phyloP scores from a whole-genome alignment of 2,888 invertebrate species.

The Rotaria sp. region DNA sequence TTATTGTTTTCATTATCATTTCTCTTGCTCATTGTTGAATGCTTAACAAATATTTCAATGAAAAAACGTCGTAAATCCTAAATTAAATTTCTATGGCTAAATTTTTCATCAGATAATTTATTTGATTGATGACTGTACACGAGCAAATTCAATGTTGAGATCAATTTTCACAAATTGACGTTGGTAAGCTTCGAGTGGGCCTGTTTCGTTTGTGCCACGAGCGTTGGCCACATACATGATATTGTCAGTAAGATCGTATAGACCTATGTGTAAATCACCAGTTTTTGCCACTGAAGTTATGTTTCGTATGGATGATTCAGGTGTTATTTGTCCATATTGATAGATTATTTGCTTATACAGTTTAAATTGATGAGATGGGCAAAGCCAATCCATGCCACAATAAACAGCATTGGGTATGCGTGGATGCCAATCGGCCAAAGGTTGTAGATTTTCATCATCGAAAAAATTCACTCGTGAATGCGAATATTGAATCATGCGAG shows the following conservation, averaged over 20 bases:
- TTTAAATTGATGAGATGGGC: slow-evolving; percentile 20
- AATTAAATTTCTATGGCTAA: no score
- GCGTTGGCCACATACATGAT: slow-evolving; percentile 37
- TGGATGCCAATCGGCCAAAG: slow-evolving; percentile 40
- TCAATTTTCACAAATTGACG: slow-evolving; percentile 30
- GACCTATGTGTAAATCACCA: slow-evolving; percentile 29
- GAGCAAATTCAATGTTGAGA: slow-evolving; percentile 21
- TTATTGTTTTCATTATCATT: no score
- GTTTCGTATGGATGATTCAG: slow-evolving; percentile 32
- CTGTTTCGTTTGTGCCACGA: slow-evolving; percentile 34
- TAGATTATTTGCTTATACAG: slow-evolving; percentile 22
- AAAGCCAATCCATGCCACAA: slow-evolving; percentile 40
- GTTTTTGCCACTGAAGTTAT: slow-evolving; percentile 37
- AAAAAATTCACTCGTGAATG: slow-evolving; percentile 37
- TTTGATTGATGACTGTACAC: not conserved
- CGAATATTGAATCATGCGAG: slow-evolving; percentile 38
- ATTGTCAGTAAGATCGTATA: slow-evolving; percentile 37
- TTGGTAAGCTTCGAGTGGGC: slow-evolving; percentile 37
- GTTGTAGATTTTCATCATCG: slow-evolving; percentile 35
- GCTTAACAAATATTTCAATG: no score
- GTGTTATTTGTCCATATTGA: slow-evolving; percentile 37
- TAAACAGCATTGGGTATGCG: slow-evolving; percentile 35
- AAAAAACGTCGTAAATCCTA: no score
- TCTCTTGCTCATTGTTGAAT: no score
- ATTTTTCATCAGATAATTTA: no score